Evolutionary conservation across 2,797 vertebrate genomes (phyloP).

Genomic region (Semotilus atromaculatus): DNA sequence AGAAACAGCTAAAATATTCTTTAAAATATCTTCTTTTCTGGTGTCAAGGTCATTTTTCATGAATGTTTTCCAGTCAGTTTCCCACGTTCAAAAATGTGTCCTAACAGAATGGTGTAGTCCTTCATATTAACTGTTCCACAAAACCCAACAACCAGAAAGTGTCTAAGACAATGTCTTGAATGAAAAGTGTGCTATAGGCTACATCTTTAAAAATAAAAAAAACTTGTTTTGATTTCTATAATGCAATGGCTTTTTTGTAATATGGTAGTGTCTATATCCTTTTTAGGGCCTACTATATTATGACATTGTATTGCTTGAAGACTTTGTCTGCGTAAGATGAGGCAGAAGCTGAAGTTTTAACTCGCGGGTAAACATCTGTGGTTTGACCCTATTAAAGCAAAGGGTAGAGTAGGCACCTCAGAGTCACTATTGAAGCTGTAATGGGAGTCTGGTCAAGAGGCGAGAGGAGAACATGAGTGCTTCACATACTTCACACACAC

Average conservation of each 20-base stretch:
- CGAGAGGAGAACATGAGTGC: conserved; percentile 25
- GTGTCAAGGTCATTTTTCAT: neutral
- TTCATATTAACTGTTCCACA: conserved; percentile 12
- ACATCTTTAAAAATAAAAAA: neutral
- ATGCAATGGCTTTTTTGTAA: neutral
- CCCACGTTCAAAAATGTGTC: neutral
- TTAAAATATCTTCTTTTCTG: conserved; percentile 3
- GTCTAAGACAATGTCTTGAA: neutral
- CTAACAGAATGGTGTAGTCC: neutral
- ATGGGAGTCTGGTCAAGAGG: conserved; percentile 38
- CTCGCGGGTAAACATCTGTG: conserved; percentile 43
- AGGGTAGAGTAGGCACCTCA: conserved; percentile 35
- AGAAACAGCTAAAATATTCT: neutral
- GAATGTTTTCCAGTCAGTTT: neutral
- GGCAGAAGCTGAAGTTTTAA: conserved; percentile 26
- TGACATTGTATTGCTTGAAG: neutral
- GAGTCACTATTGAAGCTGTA: conserved; percentile 20
- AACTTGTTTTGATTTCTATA: neutral
- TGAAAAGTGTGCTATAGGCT: neutral
- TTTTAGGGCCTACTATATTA: neutral
- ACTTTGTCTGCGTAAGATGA: neutral
- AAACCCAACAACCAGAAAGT: neutral
- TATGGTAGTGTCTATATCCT: neutral
- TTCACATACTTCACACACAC: conserved; percentile 46
- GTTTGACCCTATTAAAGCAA: conserved; percentile 55